Evolutionary conservation across 2,113 vertebrate species (phyloP), one percentile per base, ranked within the genome.

Genomic region (Carlito syrichta): DNA sequence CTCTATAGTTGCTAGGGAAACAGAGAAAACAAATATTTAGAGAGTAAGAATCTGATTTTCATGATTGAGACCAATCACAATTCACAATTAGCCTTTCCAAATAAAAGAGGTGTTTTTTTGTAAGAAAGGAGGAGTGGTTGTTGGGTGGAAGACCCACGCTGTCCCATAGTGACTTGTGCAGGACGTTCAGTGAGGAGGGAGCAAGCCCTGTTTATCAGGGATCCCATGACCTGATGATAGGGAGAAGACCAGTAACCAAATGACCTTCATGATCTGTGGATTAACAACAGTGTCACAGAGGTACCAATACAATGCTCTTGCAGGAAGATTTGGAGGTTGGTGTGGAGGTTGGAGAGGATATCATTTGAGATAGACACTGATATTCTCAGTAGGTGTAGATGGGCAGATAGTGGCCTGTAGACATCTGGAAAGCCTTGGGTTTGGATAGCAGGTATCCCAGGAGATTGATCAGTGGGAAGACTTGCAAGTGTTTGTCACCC

Each of bases 1-100:
- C 30, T 19, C 6, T 3, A 22, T 74, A 69, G 8, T 50, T 69
- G 9, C 20, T 86, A 43, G 22, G 23, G 19, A 89, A 68, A 50
- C 14, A 83, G 32, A 82, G 68, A 82, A 96, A 73, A 43, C 68
- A 86, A 45, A 76, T 81, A 68, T 63, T 82, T 77, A 66, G n/a
- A 89, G 48, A 92, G 5, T 58, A 73, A 92, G n/a, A 84, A 84
- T 91, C 30, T 68, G 76, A 45, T 84, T 84, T 96, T 93, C 69
- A 54, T 87, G 69, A 11, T 68, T 48, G 23, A 93, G 22, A 30
- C 62, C 16, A 74, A 12, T 79, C 52, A 45, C 69, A 86, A 62
- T 79, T 87, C 25, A n/a, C 63, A 78, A 90, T 48, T 84, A 66
- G 30, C 12, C 45, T 85, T 91, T 81, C 58, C 56, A 81, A 54